Conservation (phyloP, 2,797 vertebrate species). For the Merluccius polli region DNA sequence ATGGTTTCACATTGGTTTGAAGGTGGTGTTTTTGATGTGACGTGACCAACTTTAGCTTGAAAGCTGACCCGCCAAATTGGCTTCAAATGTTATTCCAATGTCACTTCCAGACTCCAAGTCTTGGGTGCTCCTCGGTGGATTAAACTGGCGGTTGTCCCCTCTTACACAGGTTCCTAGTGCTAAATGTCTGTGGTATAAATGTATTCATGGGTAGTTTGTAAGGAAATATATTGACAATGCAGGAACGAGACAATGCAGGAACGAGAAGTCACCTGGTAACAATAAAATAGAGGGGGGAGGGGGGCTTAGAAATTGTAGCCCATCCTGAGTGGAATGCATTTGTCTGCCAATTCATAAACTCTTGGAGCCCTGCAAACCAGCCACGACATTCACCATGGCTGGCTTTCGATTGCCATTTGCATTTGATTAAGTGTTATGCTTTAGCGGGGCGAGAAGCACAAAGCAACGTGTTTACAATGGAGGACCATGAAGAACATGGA, state of each 20-base stretch:
- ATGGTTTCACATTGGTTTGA: neutral
- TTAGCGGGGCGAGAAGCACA: neutral
- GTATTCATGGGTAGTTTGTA: slow-evolving; percentile 31
- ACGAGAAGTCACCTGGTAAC: slow-evolving; percentile 24
- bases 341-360: neutral
- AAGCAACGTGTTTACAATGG: neutral
- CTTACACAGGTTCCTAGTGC: neutral
- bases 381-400: no score
- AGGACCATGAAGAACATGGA: neutral
- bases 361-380: no score
- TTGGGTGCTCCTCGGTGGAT: neutral
- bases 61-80: neutral
- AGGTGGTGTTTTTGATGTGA: neutral
- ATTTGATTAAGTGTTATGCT: neutral
- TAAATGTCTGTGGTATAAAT: slow-evolving; percentile 27
- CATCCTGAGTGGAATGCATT: neutral
- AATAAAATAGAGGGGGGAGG: slow-evolving; percentile 10
- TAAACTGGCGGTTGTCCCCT: neutral
- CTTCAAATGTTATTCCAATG: neutral
- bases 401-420: neutral
- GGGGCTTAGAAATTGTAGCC: slow-evolving; percentile 23
- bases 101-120: neutral
- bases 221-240: slow-evolving; percentile 39
- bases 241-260: slow-evolving; percentile 32
- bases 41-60: neutral